phyloP scores from a whole-genome alignment of 2,797 vertebrate species.

The Anas georgica region DNA sequence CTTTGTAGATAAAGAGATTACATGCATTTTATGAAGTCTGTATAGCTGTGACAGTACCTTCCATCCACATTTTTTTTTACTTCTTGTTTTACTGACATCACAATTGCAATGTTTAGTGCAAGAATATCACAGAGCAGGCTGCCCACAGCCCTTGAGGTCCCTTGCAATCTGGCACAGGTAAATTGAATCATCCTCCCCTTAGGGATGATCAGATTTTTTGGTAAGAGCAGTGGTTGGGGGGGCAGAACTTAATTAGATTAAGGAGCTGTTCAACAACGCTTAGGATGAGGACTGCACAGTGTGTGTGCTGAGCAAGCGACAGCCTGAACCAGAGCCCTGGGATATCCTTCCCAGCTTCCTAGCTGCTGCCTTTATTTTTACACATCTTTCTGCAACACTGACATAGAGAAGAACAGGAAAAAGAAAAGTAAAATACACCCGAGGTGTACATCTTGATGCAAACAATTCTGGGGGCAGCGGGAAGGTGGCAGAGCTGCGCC shows the following conservation, averaged over 20 bases:
- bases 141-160: background rate
- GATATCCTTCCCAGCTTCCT: background rate
- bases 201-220: background rate
- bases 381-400: background rate
- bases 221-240: background rate
- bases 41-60: background rate
- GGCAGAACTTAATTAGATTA: background rate
- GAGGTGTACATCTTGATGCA: background rate
- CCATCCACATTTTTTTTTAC: background rate
- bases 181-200: background rate
- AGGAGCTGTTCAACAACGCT: background rate
- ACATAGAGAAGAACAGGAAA: background rate
- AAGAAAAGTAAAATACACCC: background rate
- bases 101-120: background rate
- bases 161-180: background rate
- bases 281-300: background rate
- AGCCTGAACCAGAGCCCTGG: background rate
- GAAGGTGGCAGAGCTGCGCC: fast-evolving
- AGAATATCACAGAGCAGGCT: background rate
- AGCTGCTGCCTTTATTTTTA: background rate
- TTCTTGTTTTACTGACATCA: background rate
- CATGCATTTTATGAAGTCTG: background rate
- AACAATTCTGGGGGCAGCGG: background rate
- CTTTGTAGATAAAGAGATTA: constrained; percentile 55
- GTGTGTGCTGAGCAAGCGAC: background rate